These are phyloP conservation scores for Pogonophryne albipinna DNA, from an alignment of 2,797 vertebrate genomes.

Conservation along the genomic window DNA sequence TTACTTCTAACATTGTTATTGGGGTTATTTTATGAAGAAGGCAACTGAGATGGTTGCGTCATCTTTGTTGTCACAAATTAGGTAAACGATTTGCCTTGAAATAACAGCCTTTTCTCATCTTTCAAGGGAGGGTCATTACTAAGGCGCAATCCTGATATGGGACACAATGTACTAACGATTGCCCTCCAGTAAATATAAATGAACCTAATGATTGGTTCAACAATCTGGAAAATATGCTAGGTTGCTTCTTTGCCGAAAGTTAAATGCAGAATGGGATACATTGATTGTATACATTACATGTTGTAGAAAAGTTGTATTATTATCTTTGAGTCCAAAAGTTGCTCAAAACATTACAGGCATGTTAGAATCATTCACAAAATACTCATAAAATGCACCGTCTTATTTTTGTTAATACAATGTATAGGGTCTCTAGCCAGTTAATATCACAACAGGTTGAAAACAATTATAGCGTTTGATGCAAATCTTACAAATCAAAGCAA, in stretches of 20 bases:
- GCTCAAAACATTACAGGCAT: neutral
- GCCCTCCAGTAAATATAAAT: slow-evolving; percentile 1
- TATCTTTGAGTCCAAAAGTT: neutral
- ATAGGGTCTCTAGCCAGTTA: neutral
- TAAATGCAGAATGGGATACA: neutral
- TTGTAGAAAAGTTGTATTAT: neutral
- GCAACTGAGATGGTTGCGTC: slow-evolving; percentile 10
- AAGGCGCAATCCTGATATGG: neutral
- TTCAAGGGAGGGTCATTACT: neutral
- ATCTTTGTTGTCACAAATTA: slow-evolving; percentile 31
- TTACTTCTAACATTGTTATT: slow-evolving; percentile 41
- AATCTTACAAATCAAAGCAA: neutral
- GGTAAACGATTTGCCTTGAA: slow-evolving; percentile 15
- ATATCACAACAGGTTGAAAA: neutral
- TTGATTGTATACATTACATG: neutral
- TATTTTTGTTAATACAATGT: neutral
- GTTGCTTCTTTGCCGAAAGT: fast-evolving
- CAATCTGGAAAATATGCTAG: neutral
- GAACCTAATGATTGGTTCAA: neutral
- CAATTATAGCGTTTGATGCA: neutral
- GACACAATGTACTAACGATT: neutral
- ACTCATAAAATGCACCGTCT: neutral
- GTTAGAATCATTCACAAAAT: neutral
- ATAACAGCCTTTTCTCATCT: slow-evolving; percentile 10
- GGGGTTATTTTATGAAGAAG: slow-evolving; percentile 29